Conservation (phyloP, 1,140 invertebrate genomes). For the Nymphalis io region DNA sequence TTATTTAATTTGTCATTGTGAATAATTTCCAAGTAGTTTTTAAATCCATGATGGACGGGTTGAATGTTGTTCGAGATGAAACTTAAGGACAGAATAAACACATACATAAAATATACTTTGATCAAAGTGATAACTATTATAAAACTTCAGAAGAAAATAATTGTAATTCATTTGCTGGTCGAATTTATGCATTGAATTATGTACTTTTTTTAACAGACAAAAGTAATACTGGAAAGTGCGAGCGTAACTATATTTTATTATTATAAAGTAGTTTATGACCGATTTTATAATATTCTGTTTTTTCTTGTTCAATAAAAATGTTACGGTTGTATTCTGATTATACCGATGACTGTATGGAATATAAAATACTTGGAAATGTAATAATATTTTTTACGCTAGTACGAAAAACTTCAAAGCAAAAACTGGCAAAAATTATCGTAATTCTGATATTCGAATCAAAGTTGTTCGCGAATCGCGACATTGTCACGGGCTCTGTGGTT, state of each 20-base stretch:
- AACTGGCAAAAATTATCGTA: neutral
- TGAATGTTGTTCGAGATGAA: no score
- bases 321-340: neutral
- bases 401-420: no score
- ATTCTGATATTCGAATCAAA: neutral
- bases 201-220: neutral
- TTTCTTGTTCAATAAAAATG: neutral
- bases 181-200: no score
- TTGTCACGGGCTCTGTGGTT: neutral
- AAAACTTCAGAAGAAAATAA: no score
- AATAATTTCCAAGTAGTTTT: no score
- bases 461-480: neutral
- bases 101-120: no score
- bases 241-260: neutral
- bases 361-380: neutral
- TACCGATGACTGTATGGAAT: neutral
- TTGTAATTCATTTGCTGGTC: no score
- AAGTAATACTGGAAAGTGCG: neutral
- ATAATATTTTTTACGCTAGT: no score
- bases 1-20: no score
- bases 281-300: conserved; percentile 4
- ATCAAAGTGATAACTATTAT: no score
- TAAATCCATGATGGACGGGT: no score
- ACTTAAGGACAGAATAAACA: no score
- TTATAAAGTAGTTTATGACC: neutral